Percentiles rank a stretch among this genome's conserved stretches.
Conservation (phyloP, 2,113 vertebrate species). For the Clarias gariepinus region DNA sequence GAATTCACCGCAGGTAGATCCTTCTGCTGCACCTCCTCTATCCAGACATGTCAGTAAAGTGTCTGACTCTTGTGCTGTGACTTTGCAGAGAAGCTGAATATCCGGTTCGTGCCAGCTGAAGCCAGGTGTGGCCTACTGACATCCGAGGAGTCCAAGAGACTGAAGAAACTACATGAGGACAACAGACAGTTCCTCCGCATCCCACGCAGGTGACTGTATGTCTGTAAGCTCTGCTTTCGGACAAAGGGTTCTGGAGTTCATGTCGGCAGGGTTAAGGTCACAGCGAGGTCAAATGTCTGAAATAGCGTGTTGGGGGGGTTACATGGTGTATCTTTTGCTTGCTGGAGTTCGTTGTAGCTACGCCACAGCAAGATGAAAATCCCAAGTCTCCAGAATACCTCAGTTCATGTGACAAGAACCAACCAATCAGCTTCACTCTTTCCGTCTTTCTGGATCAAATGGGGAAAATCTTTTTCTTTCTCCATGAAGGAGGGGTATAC, state of each 20-base stretch:
- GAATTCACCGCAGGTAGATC: constrained; percentile 87
- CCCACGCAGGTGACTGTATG: constrained; percentile 79
- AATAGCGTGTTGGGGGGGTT: too few species aligned
- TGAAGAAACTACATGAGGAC: constrained; percentile 86
- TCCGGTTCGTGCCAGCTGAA: constrained; percentile 84
- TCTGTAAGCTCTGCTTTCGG: neutral
- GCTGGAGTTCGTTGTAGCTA: too few species aligned
- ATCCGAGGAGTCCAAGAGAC: constrained; percentile 76
- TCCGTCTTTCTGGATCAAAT: too few species aligned
- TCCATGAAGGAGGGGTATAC: too few species aligned
- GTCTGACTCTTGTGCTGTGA: neutral
- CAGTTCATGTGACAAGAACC: too few species aligned
- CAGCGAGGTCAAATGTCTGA: neutral
- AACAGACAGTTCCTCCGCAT: constrained; percentile 85
- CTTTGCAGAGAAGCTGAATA: constrained; percentile 87
- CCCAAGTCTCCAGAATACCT: too few species aligned
- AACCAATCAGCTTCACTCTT: too few species aligned
- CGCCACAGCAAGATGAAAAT: too few species aligned
- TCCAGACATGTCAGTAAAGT: neutral
- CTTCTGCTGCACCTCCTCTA: neutral
- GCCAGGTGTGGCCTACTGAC: constrained; percentile 80
- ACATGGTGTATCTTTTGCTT: too few species aligned
- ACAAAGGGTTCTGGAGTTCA: too few species aligned
- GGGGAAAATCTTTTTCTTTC: too few species aligned
- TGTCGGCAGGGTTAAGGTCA: neutral